These are phyloP conservation scores for Drosophila neocordata DNA, from an alignment of 1,140 invertebrate species.

Conservation along the genomic window DNA sequence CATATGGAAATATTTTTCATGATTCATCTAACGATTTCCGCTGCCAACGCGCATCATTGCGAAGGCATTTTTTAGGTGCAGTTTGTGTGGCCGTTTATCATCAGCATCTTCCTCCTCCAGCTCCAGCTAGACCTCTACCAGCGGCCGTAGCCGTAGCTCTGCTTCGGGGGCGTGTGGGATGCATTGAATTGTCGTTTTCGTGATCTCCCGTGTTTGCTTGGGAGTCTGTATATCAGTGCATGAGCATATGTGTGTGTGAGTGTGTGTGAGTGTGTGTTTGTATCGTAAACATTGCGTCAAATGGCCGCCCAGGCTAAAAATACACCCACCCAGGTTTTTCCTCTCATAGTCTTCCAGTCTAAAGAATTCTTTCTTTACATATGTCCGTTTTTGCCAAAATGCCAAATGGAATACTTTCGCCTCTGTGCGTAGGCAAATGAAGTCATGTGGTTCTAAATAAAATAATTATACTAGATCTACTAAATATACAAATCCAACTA, in stretches of 20 bases:
- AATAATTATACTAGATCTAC: slow-evolving; percentile 26
- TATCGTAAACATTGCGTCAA: slow-evolving; percentile 69
- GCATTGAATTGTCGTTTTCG: slow-evolving; percentile 8
- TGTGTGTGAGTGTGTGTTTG: slow-evolving; percentile 47
- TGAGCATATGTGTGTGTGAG: slow-evolving; percentile 31
- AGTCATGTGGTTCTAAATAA: slow-evolving; percentile 53
- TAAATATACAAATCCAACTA: slow-evolving; percentile 44
- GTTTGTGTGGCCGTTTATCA: slow-evolving; percentile 48
- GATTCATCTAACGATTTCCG: slow-evolving; percentile 73
- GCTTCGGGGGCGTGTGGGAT: slow-evolving; percentile 21
- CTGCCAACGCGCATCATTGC: slow-evolving; percentile 55
- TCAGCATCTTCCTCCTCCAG: slow-evolving; percentile 21
- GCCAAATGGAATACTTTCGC: slow-evolving; percentile 20
- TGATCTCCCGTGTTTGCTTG: slow-evolving; percentile 1
- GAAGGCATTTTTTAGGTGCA: slow-evolving; percentile 43
- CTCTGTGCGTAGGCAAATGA: slow-evolving; percentile 14
- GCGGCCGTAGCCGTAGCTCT: too few relatives aligned
- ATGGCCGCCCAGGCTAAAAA: slow-evolving; percentile 62
- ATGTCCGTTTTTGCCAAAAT: slow-evolving; percentile 6
- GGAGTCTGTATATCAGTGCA: too few relatives aligned
- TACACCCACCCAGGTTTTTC: slow-evolving; percentile 29
- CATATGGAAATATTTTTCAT: slow-evolving; percentile 52
- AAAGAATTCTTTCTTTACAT: slow-evolving; percentile 1
- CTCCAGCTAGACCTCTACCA: neutral
- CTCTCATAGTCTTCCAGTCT: neutral